Evolutionary conservation across 2,888 invertebrate genomes (phyloP).

Genomic region (Alcis repandata): DNA sequence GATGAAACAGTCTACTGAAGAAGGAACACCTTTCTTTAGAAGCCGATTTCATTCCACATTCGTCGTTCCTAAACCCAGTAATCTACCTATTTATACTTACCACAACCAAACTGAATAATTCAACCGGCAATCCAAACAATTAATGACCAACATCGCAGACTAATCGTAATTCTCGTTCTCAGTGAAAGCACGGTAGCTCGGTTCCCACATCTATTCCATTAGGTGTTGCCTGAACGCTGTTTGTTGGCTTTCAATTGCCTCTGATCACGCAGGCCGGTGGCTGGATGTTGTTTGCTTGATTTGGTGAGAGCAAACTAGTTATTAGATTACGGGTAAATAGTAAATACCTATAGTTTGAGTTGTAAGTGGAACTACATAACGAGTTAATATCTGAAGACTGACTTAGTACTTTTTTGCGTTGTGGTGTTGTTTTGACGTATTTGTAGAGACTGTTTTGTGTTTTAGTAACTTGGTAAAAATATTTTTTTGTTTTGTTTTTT

Average conservation of each 20-base stretch:
- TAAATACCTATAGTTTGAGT: no score
- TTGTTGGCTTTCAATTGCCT: conserved; percentile 34
- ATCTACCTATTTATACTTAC: background rate
- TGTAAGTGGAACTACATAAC: no score
- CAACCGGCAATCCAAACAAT: conserved; percentile 1
- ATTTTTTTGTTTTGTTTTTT: no score
- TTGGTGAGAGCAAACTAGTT: conserved; percentile 17
- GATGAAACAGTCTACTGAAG: no score
- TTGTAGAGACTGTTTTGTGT: no score
- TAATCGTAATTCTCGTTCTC: conserved; percentile 11
- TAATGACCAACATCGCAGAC: conserved; percentile 17
- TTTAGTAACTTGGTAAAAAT: no score
- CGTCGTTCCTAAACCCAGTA: background rate
- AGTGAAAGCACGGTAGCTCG: conserved; percentile 30
- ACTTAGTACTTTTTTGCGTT: no score
- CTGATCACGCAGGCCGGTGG: conserved; percentile 28
- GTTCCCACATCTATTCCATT: conserved; percentile 35
- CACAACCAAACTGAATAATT: background rate
- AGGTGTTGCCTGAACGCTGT: conserved; percentile 28
- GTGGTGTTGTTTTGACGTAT: no score
- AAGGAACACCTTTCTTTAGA: no score
- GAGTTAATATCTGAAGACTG: no score
- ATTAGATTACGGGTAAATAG: background rate
- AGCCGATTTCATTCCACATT: no score
- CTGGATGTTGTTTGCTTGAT: conserved; percentile 20